Evolutionary conservation across 1,140 invertebrate species (phyloP).

Genomic region (honey bee (Apis mellifera)): Amel_HAv3.1 CM009941.2:15381501-15382000

Average conservation of each 20-base stretch:
- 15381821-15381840: conserved; percentile 72
- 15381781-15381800: conserved; percentile 78
- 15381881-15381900: no score
- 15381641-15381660: conserved; percentile 75
- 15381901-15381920: background rate
- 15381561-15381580: background rate
- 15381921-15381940: background rate
- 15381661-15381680: conserved; percentile 78
- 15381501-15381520: background rate
- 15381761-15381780: conserved; percentile 79
- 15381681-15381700: conserved; percentile 73
- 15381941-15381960: background rate
- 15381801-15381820: conserved; percentile 78
- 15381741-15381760: conserved; percentile 76
- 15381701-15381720: conserved; percentile 65
- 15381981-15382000: background rate
- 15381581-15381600: conserved; percentile 58
- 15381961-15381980: no score
- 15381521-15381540: conserved; percentile 2
- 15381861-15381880: conserved; percentile 48
- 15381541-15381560: background rate
- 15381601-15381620: conserved; percentile 50
- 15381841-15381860: conserved; percentile 53
- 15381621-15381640: conserved; percentile 69
- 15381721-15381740: conserved; percentile 51